These are phyloP conservation scores for Synaphobranchus kaupii DNA, from an alignment of 2,797 vertebrate genomes.

Conservation along the genomic window DNA sequence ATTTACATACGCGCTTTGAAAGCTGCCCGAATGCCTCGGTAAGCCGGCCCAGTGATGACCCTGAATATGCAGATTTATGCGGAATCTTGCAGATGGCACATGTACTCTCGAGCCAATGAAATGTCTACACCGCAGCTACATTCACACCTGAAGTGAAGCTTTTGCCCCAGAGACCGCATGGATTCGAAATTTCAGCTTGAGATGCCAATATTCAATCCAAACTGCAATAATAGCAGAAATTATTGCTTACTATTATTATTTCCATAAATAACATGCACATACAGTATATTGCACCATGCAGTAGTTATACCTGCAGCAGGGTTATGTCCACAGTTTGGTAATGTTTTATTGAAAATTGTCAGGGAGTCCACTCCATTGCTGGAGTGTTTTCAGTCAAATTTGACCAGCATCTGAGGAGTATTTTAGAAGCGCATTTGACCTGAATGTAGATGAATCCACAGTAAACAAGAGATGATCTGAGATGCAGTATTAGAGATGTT, in stretches of 20 bases:
- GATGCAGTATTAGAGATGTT: neutral
- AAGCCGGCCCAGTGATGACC: neutral
- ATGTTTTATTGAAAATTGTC: too few relatives aligned
- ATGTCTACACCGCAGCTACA: neutral
- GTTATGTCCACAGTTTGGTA: too few relatives aligned
- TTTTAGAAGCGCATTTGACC: too few relatives aligned
- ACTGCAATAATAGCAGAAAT: neutral
- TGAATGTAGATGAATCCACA: neutral
- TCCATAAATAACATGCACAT: neutral
- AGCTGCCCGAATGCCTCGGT: neutral
- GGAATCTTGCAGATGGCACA: neutral
- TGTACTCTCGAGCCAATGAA: neutral
- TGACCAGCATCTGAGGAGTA: too few relatives aligned
- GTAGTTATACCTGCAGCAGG: neutral
- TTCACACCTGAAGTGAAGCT: neutral
- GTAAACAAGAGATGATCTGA: neutral
- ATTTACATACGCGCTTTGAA: neutral
- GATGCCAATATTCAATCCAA: neutral
- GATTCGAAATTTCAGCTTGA: neutral
- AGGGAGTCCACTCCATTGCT: too few relatives aligned
- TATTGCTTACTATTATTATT: neutral
- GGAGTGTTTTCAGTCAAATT: too few relatives aligned
- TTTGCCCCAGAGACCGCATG: neutral
- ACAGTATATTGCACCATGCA: neutral
- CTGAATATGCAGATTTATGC: constrained; percentile 19